Percentiles rank a stretch among this genome's conserved stretches.
phyloP scores from a whole-genome alignment of 2,797 vertebrate genomes.

The Microcaecilia unicolor region DNA sequence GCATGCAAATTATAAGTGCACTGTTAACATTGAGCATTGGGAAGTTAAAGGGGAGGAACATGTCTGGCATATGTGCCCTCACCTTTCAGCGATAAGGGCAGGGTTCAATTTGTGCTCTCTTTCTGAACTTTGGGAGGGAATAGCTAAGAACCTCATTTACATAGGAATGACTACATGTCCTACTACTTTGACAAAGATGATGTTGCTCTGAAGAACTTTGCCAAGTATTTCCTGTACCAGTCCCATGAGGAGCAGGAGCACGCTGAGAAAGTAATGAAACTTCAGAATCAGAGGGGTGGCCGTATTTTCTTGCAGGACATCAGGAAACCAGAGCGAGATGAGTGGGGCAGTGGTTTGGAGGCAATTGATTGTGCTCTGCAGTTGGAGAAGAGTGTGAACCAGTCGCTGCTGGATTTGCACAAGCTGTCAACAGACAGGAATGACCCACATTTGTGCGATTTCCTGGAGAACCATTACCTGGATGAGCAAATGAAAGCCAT shows the following conservation, averaged over 20 bases:
- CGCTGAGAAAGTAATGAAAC: constrained; percentile 88
- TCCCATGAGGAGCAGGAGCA: constrained; percentile 89
- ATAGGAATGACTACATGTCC: no score
- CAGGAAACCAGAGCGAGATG: constrained; percentile 87
- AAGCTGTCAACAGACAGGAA: constrained; percentile 60
- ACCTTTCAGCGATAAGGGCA: no score
- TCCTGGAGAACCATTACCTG: constrained; percentile 91
- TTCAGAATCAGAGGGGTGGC: constrained; percentile 87
- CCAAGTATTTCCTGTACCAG: constrained; percentile 83
- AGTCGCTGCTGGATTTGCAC: constrained; percentile 73
- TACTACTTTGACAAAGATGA: constrained; percentile 93
- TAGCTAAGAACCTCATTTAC: no score
- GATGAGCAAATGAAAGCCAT: constrained; percentile 93
- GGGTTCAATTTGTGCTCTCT: no score
- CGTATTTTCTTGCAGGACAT: constrained; percentile 89
- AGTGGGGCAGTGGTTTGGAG: constrained; percentile 79
- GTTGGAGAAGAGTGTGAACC: constrained; percentile 85
- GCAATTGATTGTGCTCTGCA: constrained; percentile 81
- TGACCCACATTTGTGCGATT: constrained; percentile 78
- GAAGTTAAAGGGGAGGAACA: no score
- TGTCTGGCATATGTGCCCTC: no score
- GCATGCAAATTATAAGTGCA: no score
- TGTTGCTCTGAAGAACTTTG: constrained; percentile 84
- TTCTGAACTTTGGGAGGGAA: no score
- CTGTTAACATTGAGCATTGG: no score